These are phyloP conservation scores for Enteromius argenteus DNA, from an alignment of 2,797 vertebrate species.

Conservation along the genomic window DNA sequence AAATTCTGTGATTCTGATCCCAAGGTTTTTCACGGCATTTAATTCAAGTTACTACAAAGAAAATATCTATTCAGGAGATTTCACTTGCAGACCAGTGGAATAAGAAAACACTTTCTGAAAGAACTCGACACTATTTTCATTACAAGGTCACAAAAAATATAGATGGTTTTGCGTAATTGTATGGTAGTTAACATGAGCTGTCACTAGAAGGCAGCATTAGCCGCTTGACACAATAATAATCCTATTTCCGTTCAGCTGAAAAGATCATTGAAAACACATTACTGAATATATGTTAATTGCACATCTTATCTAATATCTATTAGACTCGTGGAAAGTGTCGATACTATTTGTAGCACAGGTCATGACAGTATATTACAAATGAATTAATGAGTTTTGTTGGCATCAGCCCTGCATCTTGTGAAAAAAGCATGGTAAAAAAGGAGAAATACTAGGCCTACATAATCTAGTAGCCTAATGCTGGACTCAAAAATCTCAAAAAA, in stretches of 20 bases:
- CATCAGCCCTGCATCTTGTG: not conserved
- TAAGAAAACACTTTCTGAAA: not conserved
- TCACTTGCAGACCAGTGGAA: too few relatives aligned
- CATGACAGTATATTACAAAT: not conserved
- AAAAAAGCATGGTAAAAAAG: not conserved
- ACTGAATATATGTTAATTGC: not conserved
- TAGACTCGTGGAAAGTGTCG: not conserved
- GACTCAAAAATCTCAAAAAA: too few relatives aligned
- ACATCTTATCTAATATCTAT: not conserved
- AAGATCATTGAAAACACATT: not conserved
- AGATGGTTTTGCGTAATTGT: not conserved
- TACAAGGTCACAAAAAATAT: not conserved
- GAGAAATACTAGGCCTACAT: not conserved
- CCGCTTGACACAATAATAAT: not conserved
- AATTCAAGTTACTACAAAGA: not conserved
- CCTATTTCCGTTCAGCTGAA: not conserved
- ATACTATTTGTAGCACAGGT: not conserved
- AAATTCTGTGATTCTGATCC: not conserved
- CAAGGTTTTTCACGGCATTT: not conserved
- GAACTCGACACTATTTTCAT: not conserved
- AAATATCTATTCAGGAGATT: not conserved
- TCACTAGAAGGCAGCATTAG: constrained; percentile 31
- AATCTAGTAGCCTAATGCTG: not conserved
- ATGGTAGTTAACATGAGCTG: not conserved
- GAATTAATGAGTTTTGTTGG: not conserved